Conservation (phyloP, 2,888 invertebrate genomes). For the Apamea monoglypha region DNA sequence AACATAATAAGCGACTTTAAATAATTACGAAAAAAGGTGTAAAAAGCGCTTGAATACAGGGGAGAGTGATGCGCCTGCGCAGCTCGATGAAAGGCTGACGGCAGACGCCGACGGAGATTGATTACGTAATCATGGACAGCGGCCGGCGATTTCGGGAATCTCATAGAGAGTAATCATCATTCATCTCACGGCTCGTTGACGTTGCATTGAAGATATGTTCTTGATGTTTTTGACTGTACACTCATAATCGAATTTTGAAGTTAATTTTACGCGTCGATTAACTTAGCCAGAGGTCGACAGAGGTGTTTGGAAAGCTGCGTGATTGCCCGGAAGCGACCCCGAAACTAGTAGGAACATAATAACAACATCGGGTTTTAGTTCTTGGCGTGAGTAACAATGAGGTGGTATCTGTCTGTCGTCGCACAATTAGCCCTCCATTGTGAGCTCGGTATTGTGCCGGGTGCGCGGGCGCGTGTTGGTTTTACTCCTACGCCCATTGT, state of each 20-base stretch:
- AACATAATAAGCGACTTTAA: constrained; percentile 86
- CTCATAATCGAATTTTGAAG: constrained; percentile 74
- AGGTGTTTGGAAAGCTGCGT: constrained; percentile 66
- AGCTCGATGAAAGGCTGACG: constrained; percentile 87
- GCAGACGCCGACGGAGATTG: constrained; percentile 87
- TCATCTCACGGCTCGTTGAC: constrained; percentile 87
- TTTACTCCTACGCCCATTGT: constrained; percentile 89
- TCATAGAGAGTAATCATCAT: constrained; percentile 88
- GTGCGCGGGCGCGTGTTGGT: constrained; percentile 85
- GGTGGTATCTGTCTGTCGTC: constrained; percentile 84
- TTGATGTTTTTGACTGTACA: constrained; percentile 73
- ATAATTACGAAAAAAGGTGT: constrained; percentile 88
- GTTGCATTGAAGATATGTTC: constrained; percentile 77
- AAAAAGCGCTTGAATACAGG: constrained; percentile 83
- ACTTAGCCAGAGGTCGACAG: constrained; percentile 62
- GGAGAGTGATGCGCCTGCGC: constrained; percentile 84
- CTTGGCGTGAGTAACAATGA: constrained; percentile 77
- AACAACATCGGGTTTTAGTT: constrained; percentile 71
- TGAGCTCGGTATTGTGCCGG: constrained; percentile 77
- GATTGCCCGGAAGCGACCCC: constrained; percentile 66
- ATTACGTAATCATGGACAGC: constrained; percentile 89
- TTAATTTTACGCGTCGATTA: constrained; percentile 78
- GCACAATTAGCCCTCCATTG: constrained; percentile 89
- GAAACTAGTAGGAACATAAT: constrained; percentile 67
- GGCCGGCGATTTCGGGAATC: constrained; percentile 84